Evolutionary conservation across 2,113 vertebrate species (phyloP).

Genomic region (Sturnus vulgaris): DNA sequence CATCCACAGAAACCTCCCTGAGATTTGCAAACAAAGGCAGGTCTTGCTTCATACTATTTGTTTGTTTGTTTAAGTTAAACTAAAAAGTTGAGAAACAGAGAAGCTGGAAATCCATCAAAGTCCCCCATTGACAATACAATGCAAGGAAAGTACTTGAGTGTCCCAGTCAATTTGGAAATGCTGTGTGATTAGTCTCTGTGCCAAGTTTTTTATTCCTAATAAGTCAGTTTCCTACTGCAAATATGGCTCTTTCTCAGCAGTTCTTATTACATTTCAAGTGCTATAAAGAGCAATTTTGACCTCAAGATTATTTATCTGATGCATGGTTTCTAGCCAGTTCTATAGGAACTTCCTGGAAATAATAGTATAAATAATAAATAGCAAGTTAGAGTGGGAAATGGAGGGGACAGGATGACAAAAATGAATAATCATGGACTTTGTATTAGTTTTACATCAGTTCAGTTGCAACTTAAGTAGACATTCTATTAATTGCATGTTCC

Average conservation of each 20-base stretch:
- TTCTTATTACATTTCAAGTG: background rate
- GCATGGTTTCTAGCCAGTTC: background rate
- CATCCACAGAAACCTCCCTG: background rate
- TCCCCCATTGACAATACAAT: background rate
- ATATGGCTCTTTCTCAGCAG: background rate
- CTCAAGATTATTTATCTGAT: background rate
- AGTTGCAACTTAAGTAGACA: background rate
- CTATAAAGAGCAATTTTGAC: background rate
- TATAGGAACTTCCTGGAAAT: background rate
- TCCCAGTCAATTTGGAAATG: background rate
- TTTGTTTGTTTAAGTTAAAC: constrained; percentile 15
- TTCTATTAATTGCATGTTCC: background rate
- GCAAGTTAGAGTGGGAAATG: accelerated
- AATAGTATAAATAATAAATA: background rate
- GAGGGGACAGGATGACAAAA: background rate
- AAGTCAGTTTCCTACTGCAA: background rate
- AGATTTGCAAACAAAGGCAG: background rate
- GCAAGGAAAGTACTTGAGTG: background rate
- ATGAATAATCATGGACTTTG: background rate
- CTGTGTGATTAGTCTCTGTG: background rate
- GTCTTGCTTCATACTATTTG: background rate
- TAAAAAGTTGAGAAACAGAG: background rate
- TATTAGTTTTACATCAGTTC: background rate
- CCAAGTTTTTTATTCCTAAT: background rate
- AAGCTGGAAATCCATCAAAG: background rate